Evolutionary conservation across 2,797 vertebrate genomes (phyloP).

Genomic region (Bufotes viridis): DNA sequence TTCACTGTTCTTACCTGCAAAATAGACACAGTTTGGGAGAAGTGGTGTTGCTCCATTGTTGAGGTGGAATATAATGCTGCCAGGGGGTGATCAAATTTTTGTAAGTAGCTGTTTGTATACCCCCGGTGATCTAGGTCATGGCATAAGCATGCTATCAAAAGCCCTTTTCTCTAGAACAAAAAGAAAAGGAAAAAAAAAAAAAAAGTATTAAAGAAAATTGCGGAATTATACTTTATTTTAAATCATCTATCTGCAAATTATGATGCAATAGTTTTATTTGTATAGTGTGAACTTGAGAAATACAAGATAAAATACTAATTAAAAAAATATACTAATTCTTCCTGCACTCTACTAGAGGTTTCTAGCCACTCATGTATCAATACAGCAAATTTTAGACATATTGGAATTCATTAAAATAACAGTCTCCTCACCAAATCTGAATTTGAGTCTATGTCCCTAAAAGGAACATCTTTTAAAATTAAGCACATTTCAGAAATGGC

Average conservation of each 20-base stretch:
- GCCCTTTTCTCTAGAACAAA: constrained; percentile 86
- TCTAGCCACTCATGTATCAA: too few species aligned
- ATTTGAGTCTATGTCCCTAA: too few species aligned
- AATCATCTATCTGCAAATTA: not conserved
- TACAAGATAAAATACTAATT: too few species aligned
- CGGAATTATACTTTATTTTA: not conserved
- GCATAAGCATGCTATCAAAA: constrained; percentile 95
- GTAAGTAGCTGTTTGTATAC: constrained; percentile 96
- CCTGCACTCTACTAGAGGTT: too few species aligned
- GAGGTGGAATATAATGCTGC: constrained; percentile 97
- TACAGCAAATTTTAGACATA: too few species aligned
- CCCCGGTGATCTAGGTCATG: constrained; percentile 98
- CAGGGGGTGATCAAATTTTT: constrained; percentile 98
- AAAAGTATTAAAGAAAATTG: not conserved
- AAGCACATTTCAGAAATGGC: too few species aligned
- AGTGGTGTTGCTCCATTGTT: constrained; percentile 99
- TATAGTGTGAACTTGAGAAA: too few species aligned
- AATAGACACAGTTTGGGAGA: constrained; percentile 98
- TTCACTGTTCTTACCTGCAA: constrained; percentile 88
- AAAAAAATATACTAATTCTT: too few species aligned
- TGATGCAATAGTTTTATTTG: too few species aligned
- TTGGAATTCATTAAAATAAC: too few species aligned
- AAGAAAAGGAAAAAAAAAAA: not conserved
- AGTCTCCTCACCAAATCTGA: too few species aligned
- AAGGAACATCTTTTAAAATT: too few species aligned